phyloP scores from a whole-genome alignment of 1,140 invertebrate genomes.

The Zaprionus davidi region DNA sequence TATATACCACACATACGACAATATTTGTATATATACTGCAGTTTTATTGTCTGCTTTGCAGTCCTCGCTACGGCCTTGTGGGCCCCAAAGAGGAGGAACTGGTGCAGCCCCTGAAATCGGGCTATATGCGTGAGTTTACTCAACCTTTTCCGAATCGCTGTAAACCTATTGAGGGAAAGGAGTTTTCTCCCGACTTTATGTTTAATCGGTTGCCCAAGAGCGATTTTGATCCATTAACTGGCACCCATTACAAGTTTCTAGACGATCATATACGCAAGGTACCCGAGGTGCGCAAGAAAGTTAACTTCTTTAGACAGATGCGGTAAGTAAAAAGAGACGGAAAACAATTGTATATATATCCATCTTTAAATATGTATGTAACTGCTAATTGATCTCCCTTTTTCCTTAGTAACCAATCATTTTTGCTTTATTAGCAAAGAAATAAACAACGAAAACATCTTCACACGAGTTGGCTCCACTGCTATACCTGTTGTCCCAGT shows the following conservation, averaged over 20 bases:
- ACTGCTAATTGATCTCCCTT: background rate
- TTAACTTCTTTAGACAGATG: slow-evolving; percentile 67
- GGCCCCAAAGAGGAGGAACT: slow-evolving; percentile 39
- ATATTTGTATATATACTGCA: background rate
- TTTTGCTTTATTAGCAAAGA: slow-evolving; percentile 48
- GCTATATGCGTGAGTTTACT: slow-evolving; percentile 57
- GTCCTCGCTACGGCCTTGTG: slow-evolving; percentile 53
- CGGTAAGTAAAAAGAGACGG: slow-evolving; percentile 24
- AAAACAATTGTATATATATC: background rate
- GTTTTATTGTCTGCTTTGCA: background rate
- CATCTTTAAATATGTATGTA: background rate
- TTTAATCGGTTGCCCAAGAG: slow-evolving; percentile 68
- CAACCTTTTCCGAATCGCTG: slow-evolving; percentile 42
- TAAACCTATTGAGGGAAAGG: slow-evolving; percentile 38
- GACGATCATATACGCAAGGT: slow-evolving; percentile 68
- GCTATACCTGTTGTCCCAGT: too few relatives aligned
- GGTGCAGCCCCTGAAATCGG: slow-evolving; percentile 46
- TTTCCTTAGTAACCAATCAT: slow-evolving; percentile 59
- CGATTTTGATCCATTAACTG: slow-evolving; percentile 60
- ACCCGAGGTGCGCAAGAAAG: slow-evolving; percentile 53
- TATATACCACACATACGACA: accelerated
- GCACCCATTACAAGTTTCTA: slow-evolving; percentile 61
- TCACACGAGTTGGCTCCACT: too few relatives aligned
- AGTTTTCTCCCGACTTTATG: slow-evolving; percentile 48
- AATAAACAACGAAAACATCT: slow-evolving; percentile 8